Base-by-base conservation (phyloP, 2,888 invertebrate species). In the Meliscaeva auricollis region DNA sequence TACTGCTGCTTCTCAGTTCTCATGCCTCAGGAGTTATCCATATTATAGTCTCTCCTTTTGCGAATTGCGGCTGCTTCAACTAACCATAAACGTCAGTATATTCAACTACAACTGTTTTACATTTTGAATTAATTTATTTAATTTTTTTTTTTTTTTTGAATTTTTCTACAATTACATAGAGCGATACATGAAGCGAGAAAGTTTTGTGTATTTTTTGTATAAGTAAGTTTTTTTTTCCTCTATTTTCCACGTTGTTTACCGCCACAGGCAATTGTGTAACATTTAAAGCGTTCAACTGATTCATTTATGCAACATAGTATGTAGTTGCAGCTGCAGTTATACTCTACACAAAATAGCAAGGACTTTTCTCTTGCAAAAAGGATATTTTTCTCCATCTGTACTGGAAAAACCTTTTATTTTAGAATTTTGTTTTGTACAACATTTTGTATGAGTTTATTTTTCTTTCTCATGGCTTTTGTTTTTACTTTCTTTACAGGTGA, bases 401-500 rank as follows among this genome's bases (percentile, higher is more conserved):
- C 76, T 62, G 52, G 26, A 17, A 64, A 44, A 54, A 60, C 26
- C 13, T 26, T 30, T 90, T n/a, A n/a, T n/a, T n/a, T n/a, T n/a
- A n/a, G n/a, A n/a, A n/a, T n/a, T n/a, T n/a, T n/a, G n/a, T n/a
- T n/a, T n/a, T n/a, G n/a, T n/a, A n/a, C n/a, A n/a, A n/a, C n/a
- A n/a, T n/a, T n/a, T n/a, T n/a, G n/a, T n/a, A n/a, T n/a, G n/a
- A n/a, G 88, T 88, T 88, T 87, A 87, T 76, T 87, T 58, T 50
- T 78, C 11, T 64, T 35, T 54, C 20, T 48, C 15, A 64, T 64
- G 41, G 17, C 15, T 52, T 68, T 32, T 56, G 46, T 73, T 78
- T 87, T 75, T 85, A 84, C 79, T 87, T 80, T 91, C 95, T 90
- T 93, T 93, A 60, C 93, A 96, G 96, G 96, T 89, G 96, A 96